A percentile compares a stretch with the other conserved stretches of the same genome.
Conservation (phyloP, 2,797 vertebrate genomes). For the Xiphorhynchus erythropygius region DNA sequence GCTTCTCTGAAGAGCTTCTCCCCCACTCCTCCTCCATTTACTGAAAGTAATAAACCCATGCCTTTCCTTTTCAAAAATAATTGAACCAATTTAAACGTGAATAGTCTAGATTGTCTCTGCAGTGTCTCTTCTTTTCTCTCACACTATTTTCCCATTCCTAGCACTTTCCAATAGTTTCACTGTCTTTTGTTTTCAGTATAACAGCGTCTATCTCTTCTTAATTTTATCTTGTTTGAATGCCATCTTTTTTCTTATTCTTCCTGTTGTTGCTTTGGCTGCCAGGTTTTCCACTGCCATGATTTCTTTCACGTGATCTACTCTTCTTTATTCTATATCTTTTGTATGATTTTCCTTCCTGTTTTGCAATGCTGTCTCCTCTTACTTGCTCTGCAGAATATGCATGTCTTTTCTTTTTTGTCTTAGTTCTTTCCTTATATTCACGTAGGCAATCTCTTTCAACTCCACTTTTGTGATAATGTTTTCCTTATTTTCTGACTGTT, state of each 20-base stretch:
- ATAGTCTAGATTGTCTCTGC: background rate
- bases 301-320: background rate
- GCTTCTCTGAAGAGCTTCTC: background rate
- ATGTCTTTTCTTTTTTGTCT: background rate
- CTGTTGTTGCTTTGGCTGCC: background rate
- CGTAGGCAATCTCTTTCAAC: background rate
- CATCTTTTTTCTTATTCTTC: background rate
- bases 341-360: background rate
- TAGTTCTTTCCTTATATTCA: background rate
- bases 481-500: background rate
- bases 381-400: background rate
- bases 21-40: background rate
- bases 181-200: background rate
- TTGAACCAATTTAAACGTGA: background rate
- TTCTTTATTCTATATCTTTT: background rate
- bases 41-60: background rate
- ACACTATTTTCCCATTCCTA: background rate
- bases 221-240: background rate
- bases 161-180: background rate
- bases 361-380: background rate
- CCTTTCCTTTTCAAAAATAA: background rate
- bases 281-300: background rate
- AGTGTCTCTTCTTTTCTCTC: background rate
- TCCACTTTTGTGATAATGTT: background rate
- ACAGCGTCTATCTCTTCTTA: background rate